Conservation (phyloP, 2,113 vertebrate genomes). For the Lagopus leucura region DNA sequence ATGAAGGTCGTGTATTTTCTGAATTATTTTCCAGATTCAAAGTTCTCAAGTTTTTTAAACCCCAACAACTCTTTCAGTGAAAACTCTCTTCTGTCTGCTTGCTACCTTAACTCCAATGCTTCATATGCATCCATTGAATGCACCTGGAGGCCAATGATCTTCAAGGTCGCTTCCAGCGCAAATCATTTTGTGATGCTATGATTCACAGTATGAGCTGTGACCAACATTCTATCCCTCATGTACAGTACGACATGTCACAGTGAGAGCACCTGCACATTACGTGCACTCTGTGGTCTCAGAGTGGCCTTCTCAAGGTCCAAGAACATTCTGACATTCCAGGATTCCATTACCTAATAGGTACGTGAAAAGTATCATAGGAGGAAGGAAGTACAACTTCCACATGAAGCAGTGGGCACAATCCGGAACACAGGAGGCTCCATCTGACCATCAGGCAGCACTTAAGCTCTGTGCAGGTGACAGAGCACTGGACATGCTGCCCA, state of each 20-base stretch:
- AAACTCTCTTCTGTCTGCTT: too few relatives aligned
- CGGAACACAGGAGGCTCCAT: background rate
- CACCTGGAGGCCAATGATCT: background rate
- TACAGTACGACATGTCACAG: accelerated
- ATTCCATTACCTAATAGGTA: accelerated
- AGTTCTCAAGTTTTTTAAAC: background rate
- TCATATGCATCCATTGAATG: accelerated
- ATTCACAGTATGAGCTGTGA: accelerated
- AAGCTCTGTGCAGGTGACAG: too few relatives aligned
- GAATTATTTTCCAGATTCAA: background rate
- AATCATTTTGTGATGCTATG: background rate
- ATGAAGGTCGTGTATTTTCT: accelerated
- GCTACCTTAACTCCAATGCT: accelerated
- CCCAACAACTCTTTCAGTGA: background rate
- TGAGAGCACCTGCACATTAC: accelerated
- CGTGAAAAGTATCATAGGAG: accelerated
- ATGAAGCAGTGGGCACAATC: background rate
- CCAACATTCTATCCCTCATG: accelerated
- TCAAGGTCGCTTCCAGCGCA: background rate
- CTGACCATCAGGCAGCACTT: background rate
- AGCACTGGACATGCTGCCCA: background rate
- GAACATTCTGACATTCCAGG: accelerated
- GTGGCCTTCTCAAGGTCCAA: accelerated
- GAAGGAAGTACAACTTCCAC: background rate
- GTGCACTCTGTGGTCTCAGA: accelerated